These are phyloP conservation scores for Drosophila ustulata DNA, from an alignment of 2,888 invertebrate genomes.

Conservation along the genomic window DNA sequence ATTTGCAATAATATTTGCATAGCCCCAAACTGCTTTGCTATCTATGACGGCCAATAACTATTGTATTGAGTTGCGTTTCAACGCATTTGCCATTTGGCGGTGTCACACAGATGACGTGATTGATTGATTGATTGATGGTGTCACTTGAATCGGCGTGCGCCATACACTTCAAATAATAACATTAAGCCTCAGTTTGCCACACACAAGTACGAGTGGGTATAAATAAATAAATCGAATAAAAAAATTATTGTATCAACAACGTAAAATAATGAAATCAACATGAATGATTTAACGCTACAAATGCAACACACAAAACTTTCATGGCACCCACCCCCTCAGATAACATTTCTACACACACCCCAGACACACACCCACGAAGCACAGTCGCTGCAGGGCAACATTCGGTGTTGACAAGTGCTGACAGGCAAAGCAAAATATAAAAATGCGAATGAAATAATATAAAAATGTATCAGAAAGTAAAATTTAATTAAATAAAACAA, in stretches of 20 bases:
- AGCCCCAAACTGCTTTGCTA: slow-evolving; percentile 3
- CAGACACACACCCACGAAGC: neutral
- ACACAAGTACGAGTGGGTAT: slow-evolving; percentile 34
- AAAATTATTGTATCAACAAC: slow-evolving; percentile 73
- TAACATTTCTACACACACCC: slow-evolving; percentile 15
- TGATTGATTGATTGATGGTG: slow-evolving; percentile 73
- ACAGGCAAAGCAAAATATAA: slow-evolving; percentile 54
- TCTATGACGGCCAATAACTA: slow-evolving; percentile 13
- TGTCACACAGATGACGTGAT: slow-evolving; percentile 60
- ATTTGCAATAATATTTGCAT: slow-evolving; percentile 52
- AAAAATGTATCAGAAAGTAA: slow-evolving; percentile 41
- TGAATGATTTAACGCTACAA: slow-evolving; percentile 79
- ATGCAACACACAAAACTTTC: slow-evolving; percentile 70
- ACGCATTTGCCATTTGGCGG: slow-evolving; percentile 26
- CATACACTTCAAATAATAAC: slow-evolving; percentile 51
- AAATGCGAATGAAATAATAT: slow-evolving; percentile 37
- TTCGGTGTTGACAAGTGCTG: slow-evolving; percentile 73
- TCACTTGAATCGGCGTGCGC: slow-evolving; percentile 63
- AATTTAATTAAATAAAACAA: slow-evolving; percentile 30
- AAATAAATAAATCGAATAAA: slow-evolving; percentile 76
- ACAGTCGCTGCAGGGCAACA: slow-evolving; percentile 40
- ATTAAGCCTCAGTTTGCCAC: slow-evolving; percentile 43
- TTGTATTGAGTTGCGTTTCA: slow-evolving; percentile 28
- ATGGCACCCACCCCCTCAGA: slow-evolving; percentile 34
- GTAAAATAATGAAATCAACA: slow-evolving; percentile 80